Conservation (phyloP, 23 tunicate genomes). For the Oikopleura albicans region DNA sequence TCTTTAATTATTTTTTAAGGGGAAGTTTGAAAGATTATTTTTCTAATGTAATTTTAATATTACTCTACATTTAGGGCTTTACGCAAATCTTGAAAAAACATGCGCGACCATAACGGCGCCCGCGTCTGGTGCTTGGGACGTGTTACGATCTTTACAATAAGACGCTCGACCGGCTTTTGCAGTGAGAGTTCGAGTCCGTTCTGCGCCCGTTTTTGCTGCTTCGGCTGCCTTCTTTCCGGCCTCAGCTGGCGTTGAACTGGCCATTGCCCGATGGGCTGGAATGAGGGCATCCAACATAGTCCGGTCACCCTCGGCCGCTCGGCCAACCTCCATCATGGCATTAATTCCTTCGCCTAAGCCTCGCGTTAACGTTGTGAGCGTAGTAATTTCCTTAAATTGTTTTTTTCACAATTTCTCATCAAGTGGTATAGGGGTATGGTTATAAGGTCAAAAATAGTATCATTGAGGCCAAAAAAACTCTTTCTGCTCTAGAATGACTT, state of each 20-base stretch:
- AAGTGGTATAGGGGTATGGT: too few relatives aligned
- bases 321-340: neutral
- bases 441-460: too few relatives aligned
- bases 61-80: too few relatives aligned
- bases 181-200: conserved; percentile 39
- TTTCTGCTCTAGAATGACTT: too few relatives aligned
- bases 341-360: neutral
- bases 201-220: conserved; percentile 34
- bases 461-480: too few relatives aligned
- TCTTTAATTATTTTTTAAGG: too few relatives aligned
- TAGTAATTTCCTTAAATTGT: neutral
- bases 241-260: neutral
- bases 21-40: too few relatives aligned
- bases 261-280: neutral
- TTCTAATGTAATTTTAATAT: too few relatives aligned
- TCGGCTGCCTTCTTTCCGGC: neutral
- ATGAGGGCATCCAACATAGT: neutral
- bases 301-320: conserved; percentile 1
- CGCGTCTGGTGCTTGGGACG: conserved; percentile 41
- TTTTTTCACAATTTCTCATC: too few relatives aligned
- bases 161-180: conserved; percentile 91
- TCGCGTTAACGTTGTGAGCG: neutral
- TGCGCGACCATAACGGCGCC: conserved; percentile 62
- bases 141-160: conserved; percentile 32
- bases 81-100: conserved; percentile 32